Base-by-base conservation (phyloP, 2,797 vertebrate genomes). In the Gambusia yucatana region DNA sequence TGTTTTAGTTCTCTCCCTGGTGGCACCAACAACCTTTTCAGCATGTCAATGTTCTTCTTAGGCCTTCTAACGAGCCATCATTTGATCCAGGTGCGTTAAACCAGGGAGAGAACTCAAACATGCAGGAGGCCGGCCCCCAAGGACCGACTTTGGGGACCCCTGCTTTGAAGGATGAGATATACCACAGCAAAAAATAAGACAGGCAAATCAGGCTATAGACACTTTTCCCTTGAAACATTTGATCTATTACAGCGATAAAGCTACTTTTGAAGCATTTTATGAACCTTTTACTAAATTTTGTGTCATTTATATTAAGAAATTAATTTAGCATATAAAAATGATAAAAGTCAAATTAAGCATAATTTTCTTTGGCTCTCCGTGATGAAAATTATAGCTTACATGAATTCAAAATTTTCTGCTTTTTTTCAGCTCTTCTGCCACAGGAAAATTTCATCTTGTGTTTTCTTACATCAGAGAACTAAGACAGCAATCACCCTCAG, bases 141-240 rank as follows among this genome's bases (percentile, higher is more conserved):
- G 33, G 33, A 33, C 33, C 33, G 33, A 33, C 33, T 33, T 33
- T 33, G 33, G 33, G 33, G 33, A 33, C 33, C 33, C 33, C 33
- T 33, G 76, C 82, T 89, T 84, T 78, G 69, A 83, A 81, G 77
- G 82, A 82, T 88, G 83, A 78, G 65, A 75, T 43, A 65, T 73
- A 82, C 76, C 16, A 10, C 46, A 28, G 77, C 48, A 69, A 28
- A n/a, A 57, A 57, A n/a, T 57, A 57, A 57, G 25, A 57, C 52
- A 57, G 11, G 52, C 52, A 57, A 57, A 57, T 57, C n/a, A 57
- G 52, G 25, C 25, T 28, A 28, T 28, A 57, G n/a, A 57, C 25
- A 28, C n/a, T 57, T 57, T 57, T 57, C 52, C n/a, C n/a, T 28
- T 13, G 3, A 57, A 28, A 57, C 25, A 57, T 55, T 1, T 25